phyloP scores from a whole-genome alignment of 2,797 vertebrate species.

The Botia kubotai region DNA sequence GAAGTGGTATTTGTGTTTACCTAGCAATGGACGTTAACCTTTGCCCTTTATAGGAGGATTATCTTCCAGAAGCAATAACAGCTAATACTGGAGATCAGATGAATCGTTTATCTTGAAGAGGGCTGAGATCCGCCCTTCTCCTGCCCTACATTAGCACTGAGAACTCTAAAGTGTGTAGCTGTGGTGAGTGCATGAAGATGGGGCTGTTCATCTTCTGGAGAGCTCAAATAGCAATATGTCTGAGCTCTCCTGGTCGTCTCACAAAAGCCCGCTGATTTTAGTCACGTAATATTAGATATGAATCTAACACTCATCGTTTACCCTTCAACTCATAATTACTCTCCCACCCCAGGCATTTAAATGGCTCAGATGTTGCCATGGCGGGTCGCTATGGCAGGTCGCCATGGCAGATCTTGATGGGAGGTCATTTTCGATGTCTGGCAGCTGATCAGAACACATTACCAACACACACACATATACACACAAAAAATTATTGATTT shows the following conservation, averaged over 20 bases:
- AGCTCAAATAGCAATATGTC: not conserved
- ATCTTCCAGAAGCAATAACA: slow-evolving; percentile 41
- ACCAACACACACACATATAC: not conserved
- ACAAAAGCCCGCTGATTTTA: slow-evolving; percentile 17
- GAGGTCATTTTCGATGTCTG: not conserved
- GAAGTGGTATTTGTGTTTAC: slow-evolving; percentile 33
- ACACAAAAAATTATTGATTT: not conserved
- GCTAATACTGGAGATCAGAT: slow-evolving; percentile 22
- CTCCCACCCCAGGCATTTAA: slow-evolving; percentile 23
- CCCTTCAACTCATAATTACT: slow-evolving; percentile 25
- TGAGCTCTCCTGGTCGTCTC: slow-evolving; percentile 18
- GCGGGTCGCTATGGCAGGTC: not conserved
- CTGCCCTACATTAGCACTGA: slow-evolving; percentile 18
- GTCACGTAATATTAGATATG: slow-evolving; percentile 21
- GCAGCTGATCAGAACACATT: not conserved
- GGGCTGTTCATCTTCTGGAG: slow-evolving; percentile 3
- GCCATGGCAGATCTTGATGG: slow-evolving; percentile 2
- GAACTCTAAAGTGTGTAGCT: slow-evolving; percentile 11
- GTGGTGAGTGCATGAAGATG: not conserved
- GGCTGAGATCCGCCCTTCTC: slow-evolving; percentile 26
- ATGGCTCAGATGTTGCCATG: slow-evolving; percentile 18
- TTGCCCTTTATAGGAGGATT: slow-evolving; percentile 33
- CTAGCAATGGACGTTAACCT: slow-evolving; percentile 32
- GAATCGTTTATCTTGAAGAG: slow-evolving; percentile 40
- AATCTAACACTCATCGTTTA: slow-evolving; percentile 30